A percentile compares a stretch with the other conserved stretches of the same genome.
phyloP scores from a whole-genome alignment of 2,113 vertebrate genomes.

The Isichthys henryi region DNA sequence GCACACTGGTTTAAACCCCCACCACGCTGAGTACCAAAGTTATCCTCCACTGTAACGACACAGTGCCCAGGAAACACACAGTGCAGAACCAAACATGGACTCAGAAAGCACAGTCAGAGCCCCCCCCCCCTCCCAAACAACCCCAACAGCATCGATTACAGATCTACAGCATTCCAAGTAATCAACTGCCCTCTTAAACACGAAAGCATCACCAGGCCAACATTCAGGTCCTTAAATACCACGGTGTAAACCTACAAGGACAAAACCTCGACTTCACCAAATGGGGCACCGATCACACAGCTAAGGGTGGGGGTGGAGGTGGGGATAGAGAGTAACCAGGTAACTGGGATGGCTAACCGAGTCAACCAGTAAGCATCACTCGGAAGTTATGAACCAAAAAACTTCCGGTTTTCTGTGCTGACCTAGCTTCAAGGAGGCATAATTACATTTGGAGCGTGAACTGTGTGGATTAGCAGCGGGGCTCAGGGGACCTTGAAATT shows the following conservation, averaged over 20 bases:
- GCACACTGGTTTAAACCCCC: neutral
- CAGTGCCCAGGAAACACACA: neutral
- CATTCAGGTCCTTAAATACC: neutral
- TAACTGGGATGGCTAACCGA: neutral
- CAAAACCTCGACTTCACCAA: neutral
- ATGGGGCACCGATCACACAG: neutral
- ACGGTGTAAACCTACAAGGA: neutral
- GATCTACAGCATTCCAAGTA: neutral
- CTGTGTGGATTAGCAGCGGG: neutral
- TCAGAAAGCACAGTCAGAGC: neutral
- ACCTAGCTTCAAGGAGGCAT: neutral
- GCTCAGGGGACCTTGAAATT: neutral
- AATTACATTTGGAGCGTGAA: neutral
- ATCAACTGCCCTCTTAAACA: neutral
- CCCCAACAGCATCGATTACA: neutral
- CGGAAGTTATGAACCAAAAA: neutral
- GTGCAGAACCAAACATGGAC: neutral
- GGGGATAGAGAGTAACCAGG: neutral
- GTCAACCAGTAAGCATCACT: neutral
- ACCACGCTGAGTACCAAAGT: neutral
- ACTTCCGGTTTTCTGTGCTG: neutral
- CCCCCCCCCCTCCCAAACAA: neutral
- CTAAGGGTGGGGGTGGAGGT: neutral
- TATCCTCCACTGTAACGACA: neutral
- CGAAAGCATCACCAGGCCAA: neutral